Percentiles rank a stretch among this genome's conserved stretches.
Evolutionary conservation across 1,140 invertebrate species (phyloP).

Genomic region (Drosophila bifasciata): DNA sequence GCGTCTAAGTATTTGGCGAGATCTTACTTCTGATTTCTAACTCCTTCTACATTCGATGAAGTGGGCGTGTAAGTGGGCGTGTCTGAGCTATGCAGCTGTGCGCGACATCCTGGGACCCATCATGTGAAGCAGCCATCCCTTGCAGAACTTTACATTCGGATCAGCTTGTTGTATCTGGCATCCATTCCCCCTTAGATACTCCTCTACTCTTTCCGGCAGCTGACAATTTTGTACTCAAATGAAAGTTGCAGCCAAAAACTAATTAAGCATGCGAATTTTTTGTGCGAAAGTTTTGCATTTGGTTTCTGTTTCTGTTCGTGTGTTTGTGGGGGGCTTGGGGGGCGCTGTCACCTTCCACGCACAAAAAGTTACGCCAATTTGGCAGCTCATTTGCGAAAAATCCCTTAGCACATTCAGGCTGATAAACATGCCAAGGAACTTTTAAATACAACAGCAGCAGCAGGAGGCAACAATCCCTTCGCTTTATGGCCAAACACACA

Average conservation of each 20-base stretch:
- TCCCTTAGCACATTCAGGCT: slow-evolving; percentile 57
- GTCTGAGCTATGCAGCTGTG: slow-evolving; percentile 33
- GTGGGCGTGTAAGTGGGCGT: slow-evolving; percentile 19
- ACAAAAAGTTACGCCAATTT: slow-evolving; percentile 73
- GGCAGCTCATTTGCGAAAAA: slow-evolving; percentile 74
- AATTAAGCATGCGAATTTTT: slow-evolving; percentile 62
- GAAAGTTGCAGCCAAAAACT: slow-evolving; percentile 38
- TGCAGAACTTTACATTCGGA: no score
- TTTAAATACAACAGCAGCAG: slow-evolving; percentile 55
- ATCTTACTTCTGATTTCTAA: not conserved
- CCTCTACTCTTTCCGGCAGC: not conserved
- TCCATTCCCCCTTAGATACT: no score
- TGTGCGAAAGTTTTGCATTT: slow-evolving; percentile 14
- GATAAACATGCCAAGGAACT: slow-evolving; percentile 76
- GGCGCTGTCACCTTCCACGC: slow-evolving; percentile 30
- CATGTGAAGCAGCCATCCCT: slow-evolving; percentile 7
- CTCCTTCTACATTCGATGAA: not conserved
- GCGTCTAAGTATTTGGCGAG: no score
- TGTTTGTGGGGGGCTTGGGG: not conserved
- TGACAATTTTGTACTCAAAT: not conserved
- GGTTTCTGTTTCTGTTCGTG: not conserved
- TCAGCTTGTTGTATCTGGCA: not conserved
- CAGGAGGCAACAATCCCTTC: slow-evolving; percentile 55
- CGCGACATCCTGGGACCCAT: slow-evolving; percentile 15
- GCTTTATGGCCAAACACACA: slow-evolving; percentile 36